Evolutionary conservation across 2,888 invertebrate genomes (phyloP).

Genomic region (Hemithea aestivaria): DNA sequence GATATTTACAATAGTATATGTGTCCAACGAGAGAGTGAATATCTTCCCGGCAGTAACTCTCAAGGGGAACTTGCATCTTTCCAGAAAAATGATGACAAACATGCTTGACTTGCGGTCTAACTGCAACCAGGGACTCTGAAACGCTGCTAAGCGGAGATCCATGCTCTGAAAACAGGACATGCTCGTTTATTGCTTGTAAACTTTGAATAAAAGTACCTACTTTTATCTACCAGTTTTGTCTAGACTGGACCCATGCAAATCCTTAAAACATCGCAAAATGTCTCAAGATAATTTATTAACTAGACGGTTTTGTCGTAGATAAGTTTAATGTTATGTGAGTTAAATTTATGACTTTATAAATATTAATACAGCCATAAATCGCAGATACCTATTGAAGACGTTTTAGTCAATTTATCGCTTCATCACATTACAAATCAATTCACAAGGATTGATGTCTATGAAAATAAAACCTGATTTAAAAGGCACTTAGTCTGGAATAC

Average conservation of each 20-base stretch:
- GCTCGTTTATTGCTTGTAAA: not conserved
- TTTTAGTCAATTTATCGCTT: slow-evolving; percentile 11
- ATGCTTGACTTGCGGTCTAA: slow-evolving; percentile 52
- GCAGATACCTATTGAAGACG: slow-evolving; percentile 1
- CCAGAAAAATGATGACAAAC: slow-evolving; percentile 65
- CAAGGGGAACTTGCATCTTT: slow-evolving; percentile 72
- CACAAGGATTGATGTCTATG: slow-evolving; percentile 17
- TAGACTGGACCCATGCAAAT: too few relatives aligned
- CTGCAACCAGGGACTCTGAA: slow-evolving; percentile 69
- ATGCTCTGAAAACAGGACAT: slow-evolving; percentile 54
- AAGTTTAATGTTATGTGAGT: too few relatives aligned
- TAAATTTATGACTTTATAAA: too few relatives aligned
- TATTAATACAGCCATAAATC: too few relatives aligned
- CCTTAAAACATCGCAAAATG: too few relatives aligned
- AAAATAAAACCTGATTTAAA: slow-evolving; percentile 19
- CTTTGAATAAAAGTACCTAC: not conserved
- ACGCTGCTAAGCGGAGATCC: slow-evolving; percentile 71
- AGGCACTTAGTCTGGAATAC: slow-evolving; percentile 16
- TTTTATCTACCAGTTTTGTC: too few relatives aligned
- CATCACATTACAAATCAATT: slow-evolving; percentile 16
- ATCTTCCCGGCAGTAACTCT: slow-evolving; percentile 75
- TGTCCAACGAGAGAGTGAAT: slow-evolving; percentile 70
- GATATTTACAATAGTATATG: slow-evolving; percentile 70
- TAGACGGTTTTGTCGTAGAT: too few relatives aligned
- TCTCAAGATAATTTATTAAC: too few relatives aligned